A percentile compares a stretch with the other conserved stretches of the same genome.
Evolutionary conservation across 2,797 vertebrate species (phyloP).

Genomic region (Pipistrellus pipistrellus): DNA sequence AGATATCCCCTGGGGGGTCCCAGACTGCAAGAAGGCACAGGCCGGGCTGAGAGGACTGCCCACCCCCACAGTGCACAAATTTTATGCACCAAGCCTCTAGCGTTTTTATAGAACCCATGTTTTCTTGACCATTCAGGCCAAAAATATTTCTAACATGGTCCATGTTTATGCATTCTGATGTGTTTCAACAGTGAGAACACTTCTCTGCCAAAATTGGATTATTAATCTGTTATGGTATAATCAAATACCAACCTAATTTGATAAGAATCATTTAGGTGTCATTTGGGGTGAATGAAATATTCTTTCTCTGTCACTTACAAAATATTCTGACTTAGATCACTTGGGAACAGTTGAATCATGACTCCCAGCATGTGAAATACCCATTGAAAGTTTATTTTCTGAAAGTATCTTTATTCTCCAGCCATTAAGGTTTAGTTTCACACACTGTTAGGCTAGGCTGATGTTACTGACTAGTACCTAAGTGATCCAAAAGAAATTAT

Average conservation of each 20-base stretch:
- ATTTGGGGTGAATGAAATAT: conserved; percentile 55
- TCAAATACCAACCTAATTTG: background rate
- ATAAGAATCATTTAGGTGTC: conserved; percentile 29
- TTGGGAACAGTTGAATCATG: conserved; percentile 45
- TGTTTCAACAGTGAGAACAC: conserved; percentile 46
- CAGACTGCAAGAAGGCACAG: too few relatives aligned
- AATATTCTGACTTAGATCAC: conserved; percentile 29
- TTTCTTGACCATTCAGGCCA: background rate
- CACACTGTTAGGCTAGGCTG: conserved; percentile 11
- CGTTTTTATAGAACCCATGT: background rate
- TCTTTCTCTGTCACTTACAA: conserved; percentile 35
- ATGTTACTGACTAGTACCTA: conserved; percentile 21
- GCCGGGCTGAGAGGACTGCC: too few relatives aligned
- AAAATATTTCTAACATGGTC: conserved; percentile 52
- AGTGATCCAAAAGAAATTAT: conserved; percentile 50
- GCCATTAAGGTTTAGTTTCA: conserved; percentile 20
- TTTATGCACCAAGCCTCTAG: too few relatives aligned
- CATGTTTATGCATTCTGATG: background rate
- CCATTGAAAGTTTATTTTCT: conserved; percentile 52
- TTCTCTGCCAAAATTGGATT: conserved; percentile 2
- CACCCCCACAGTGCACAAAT: too few relatives aligned
- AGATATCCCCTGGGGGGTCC: too few relatives aligned
- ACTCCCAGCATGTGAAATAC: conserved; percentile 44
- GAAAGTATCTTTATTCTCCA: conserved; percentile 52
- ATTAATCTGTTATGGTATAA: conserved; percentile 48